Evolutionary conservation across 2,888 invertebrate species (phyloP), one percentile per base, ranked within the genome.

Genomic region (Smittia sp.): DNA sequence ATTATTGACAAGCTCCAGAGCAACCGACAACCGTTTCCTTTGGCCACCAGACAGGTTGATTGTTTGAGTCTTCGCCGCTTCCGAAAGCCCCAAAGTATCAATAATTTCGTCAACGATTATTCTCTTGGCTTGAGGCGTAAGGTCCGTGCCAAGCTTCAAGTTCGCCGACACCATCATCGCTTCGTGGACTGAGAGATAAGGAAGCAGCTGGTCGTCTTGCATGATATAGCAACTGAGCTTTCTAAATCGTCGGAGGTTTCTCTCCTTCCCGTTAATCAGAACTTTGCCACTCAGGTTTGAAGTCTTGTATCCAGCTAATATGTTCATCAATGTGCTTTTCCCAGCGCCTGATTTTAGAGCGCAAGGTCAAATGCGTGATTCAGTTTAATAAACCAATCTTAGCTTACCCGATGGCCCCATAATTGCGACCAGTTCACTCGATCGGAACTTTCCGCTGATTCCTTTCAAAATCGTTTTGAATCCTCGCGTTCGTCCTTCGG

Each of bases 211-310:
- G 81, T 94, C 94, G 79, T 94, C 94, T 81, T 98, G 97, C 96
- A 97, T 97, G 77, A 98, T 97, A 83, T 97, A 97, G 80, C 96
- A 96, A 13, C 96, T 95, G 83, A 95, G 88, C 81, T 96, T 96
- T 38, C 96, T 89, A 83, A 97, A 97, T 75, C 91, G 86, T 46
- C 96, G 85, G 58, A 94, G 84, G 82, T 94, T 94, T 73, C 96
- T 84, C 76, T 92, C 91, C 79, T 92, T 92, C 63, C 93, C 93
- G 80, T 96, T 96, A 78, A 97, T 93, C 74, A 90, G 83, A 75
- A 96, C 92, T 27, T 89, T 89, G 6, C 97, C 97, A 77, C 89
- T 90, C 24, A 96, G 85, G 79, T 93, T 90, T 75, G 92, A 90
- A 63, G 92, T 93, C 83, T 91, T 92, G 85, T 93, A 93, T 76